A percentile compares a stretch with the other conserved stretches of the same genome.
Conservation (phyloP, 2,113 vertebrate species). For the Pseudorectes ferrugineus region DNA sequence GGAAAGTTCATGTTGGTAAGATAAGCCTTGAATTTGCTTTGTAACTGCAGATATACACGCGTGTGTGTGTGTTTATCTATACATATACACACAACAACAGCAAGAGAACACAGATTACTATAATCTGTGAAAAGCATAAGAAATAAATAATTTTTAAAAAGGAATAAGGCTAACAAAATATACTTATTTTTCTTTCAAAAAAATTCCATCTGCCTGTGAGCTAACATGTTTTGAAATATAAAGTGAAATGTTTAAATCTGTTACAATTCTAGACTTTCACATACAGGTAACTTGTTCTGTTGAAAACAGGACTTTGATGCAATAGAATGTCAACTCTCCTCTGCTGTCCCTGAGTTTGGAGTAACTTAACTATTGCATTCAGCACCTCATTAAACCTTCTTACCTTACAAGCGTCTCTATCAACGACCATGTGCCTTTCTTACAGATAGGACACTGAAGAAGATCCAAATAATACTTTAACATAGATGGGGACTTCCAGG, state of each 20-base stretch:
- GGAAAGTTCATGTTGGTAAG: neutral
- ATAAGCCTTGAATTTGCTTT: neutral
- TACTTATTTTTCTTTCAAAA: neutral
- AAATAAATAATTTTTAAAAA: neutral
- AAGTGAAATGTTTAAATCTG: neutral
- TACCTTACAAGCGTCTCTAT: conserved; percentile 87
- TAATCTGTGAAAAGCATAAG: neutral
- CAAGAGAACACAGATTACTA: neutral
- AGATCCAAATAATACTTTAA: conserved; percentile 82
- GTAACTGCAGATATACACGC: neutral
- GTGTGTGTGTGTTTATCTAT: fast-evolving
- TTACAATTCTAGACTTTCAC: neutral
- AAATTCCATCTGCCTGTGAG: neutral
- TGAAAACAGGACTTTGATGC: neutral
- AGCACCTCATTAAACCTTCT: neutral
- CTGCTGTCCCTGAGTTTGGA: neutral
- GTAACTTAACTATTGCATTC: neutral
- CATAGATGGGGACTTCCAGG: conserved; percentile 77
- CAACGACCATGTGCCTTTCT: conserved; percentile 82
- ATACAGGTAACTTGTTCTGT: neutral
- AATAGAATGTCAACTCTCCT: neutral
- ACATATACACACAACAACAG: neutral
- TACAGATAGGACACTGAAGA: conserved; percentile 90
- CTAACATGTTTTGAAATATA: neutral
- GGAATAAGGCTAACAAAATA: neutral